phyloP scores from a whole-genome alignment of 2,888 invertebrate genomes.

The Choristoneura rosaceana region DNA sequence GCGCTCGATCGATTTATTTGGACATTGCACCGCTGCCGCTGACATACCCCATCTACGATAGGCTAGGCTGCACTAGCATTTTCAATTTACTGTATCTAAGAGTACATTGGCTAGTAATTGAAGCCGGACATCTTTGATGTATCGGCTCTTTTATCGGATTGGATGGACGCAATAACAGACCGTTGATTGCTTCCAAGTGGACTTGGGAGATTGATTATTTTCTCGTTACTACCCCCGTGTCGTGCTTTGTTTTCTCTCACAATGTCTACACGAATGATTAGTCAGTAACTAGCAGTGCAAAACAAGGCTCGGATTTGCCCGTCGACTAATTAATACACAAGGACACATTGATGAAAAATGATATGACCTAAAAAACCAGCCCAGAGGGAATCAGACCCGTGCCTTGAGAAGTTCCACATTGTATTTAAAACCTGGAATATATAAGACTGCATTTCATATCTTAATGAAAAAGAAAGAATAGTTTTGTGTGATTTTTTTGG shows the following conservation, averaged over 20 bases:
- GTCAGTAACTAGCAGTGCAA: constrained; percentile 28
- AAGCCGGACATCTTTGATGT: constrained; percentile 84
- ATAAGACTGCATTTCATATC: no score
- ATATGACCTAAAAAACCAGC: no score
- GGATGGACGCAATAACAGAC: constrained; percentile 83
- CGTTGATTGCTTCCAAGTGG: constrained; percentile 84
- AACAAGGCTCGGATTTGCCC: not conserved
- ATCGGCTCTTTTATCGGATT: constrained; percentile 84
- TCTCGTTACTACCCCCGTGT: constrained; percentile 71
- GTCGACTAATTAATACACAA: not conserved
- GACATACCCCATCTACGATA: constrained; percentile 60
- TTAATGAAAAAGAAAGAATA: no score
- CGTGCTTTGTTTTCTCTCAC: constrained; percentile 64
- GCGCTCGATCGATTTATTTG: constrained; percentile 50
- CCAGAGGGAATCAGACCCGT: no score
- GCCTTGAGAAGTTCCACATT: no score
- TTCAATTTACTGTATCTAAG: constrained; percentile 74
- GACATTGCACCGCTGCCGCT: constrained; percentile 57
- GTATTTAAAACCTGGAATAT: no score
- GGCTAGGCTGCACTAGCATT: constrained; percentile 72
- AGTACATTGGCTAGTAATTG: constrained; percentile 81
- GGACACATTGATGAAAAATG: not conserved
- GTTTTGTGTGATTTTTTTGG: no score
- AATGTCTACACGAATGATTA: constrained; percentile 47
- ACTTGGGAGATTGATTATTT: constrained; percentile 84